Percentiles rank a stretch among this genome's conserved stretches.
Conservation (phyloP, 2,888 invertebrate species). For the Podotricha telesiphe region DNA sequence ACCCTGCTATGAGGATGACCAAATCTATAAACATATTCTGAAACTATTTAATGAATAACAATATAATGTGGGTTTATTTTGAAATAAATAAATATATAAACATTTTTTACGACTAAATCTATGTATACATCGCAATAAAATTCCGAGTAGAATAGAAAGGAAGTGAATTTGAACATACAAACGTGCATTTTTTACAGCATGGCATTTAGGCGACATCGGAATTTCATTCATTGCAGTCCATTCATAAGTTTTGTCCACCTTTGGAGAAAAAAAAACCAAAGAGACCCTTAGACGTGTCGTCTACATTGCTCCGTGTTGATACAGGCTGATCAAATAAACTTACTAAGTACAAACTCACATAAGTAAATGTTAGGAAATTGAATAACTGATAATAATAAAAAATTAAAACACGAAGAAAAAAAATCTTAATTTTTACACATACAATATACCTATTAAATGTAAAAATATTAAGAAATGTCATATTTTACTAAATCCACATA, state of each 20-base stretch:
- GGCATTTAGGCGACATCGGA: conserved; percentile 71
- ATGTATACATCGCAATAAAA: conserved; percentile 32
- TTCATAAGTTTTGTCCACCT: conserved; percentile 68
- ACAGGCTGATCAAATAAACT: conserved; percentile 55
- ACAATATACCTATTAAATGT: no score
- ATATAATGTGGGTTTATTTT: not conserved
- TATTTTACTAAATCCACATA: no score
- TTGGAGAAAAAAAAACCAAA: conserved; percentile 63
- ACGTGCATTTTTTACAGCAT: conserved; percentile 59
- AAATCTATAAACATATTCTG: not conserved
- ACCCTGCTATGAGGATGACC: no score
- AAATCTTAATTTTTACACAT: no score
- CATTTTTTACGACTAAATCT: not conserved
- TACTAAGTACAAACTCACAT: no score
- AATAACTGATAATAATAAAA: not conserved
- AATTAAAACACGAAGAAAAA: no score
- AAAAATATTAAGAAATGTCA: no score
- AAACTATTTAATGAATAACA: not conserved
- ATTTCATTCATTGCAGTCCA: conserved; percentile 76
- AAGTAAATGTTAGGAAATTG: not conserved
- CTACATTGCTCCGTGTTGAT: conserved; percentile 60
- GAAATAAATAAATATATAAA: not conserved
- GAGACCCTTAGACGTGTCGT: conserved; percentile 74
- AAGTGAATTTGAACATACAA: conserved; percentile 63
- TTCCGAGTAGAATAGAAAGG: conserved; percentile 53